Percentiles rank a stretch among this genome's conserved stretches.
These are phyloP conservation scores for Pteropus rufus DNA, from an alignment of 2,797 vertebrate genomes.

Conservation along the genomic window DNA sequence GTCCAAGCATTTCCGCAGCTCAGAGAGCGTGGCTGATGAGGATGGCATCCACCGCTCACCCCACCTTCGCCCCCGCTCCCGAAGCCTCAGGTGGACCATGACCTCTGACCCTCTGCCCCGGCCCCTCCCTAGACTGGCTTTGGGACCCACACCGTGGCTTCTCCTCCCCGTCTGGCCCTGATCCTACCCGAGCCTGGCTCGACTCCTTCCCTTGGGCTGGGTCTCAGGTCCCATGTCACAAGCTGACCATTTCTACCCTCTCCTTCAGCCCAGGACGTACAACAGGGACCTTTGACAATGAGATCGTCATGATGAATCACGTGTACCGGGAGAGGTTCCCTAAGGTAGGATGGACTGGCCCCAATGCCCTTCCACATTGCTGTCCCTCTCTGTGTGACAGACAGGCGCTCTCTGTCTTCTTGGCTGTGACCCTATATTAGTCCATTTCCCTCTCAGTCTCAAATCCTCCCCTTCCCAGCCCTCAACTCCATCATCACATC, in stretches of 20 bases:
- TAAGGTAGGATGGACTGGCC: constrained; percentile 85
- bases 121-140: not conserved
- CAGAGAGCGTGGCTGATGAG: constrained; percentile 93
- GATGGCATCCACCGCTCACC: constrained; percentile 91
- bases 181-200: not conserved
- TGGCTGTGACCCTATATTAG: not conserved
- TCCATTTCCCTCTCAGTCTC: not conserved
- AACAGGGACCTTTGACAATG: constrained; percentile 92
- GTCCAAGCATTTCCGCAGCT: constrained; percentile 97
- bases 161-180: not conserved
- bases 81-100: constrained; percentile 92
- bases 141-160: not conserved
- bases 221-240: fast-evolving
- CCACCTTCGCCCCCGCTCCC: constrained; percentile 91
- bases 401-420: not conserved
- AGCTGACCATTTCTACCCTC: not conserved
- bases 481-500: not conserved
- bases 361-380: not conserved
- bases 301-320: constrained; percentile 99
- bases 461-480: too few relatives aligned
- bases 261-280: constrained; percentile 91
- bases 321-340: constrained; percentile 98
- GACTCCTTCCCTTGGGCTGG: not conserved
- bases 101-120: not conserved
- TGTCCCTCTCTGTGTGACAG: not conserved